A percentile compares a stretch with the other conserved stretches of the same genome.
These are phyloP conservation scores for Nibea coibor DNA, from an alignment of 2,113 vertebrate species.

Conservation along the genomic window DNA sequence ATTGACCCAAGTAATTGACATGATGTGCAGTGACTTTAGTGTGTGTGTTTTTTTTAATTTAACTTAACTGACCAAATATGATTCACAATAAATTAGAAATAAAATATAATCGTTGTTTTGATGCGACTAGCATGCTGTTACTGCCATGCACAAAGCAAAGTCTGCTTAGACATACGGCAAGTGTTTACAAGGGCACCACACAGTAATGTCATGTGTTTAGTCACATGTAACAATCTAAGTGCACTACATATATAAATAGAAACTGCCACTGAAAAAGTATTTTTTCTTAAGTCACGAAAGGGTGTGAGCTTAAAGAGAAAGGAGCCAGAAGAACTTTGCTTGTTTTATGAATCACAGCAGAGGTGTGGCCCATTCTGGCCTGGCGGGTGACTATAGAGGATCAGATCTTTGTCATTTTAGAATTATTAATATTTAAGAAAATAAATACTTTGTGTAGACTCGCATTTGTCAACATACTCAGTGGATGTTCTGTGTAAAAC, in stretches of 20 bases:
- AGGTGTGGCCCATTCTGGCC: not conserved
- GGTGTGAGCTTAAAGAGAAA: not conserved
- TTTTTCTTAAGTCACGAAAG: not conserved
- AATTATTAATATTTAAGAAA: not conserved
- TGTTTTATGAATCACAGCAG: slow-evolving; percentile 37
- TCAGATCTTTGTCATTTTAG: not conserved
- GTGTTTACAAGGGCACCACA: not conserved
- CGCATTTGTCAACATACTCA: not conserved
- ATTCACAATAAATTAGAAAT: not conserved
- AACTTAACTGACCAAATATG: too few species aligned
- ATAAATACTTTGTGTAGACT: not conserved
- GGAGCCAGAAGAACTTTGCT: not conserved
- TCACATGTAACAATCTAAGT: not conserved
- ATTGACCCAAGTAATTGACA: too few species aligned
- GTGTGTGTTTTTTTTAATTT: too few species aligned
- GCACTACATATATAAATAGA: not conserved
- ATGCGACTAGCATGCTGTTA: not conserved
- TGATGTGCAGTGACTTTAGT: too few species aligned
- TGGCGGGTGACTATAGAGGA: not conserved
- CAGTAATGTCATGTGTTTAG: not conserved
- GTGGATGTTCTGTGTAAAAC: not conserved
- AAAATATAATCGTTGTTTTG: not conserved
- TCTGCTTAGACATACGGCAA: not conserved
- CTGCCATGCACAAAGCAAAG: slow-evolving; percentile 7
- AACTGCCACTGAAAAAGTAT: not conserved